Percentiles rank a stretch among this genome's conserved stretches.
phyloP scores from a whole-genome alignment of 1,140 invertebrate genomes.

The Bombus balteatus region DNA sequence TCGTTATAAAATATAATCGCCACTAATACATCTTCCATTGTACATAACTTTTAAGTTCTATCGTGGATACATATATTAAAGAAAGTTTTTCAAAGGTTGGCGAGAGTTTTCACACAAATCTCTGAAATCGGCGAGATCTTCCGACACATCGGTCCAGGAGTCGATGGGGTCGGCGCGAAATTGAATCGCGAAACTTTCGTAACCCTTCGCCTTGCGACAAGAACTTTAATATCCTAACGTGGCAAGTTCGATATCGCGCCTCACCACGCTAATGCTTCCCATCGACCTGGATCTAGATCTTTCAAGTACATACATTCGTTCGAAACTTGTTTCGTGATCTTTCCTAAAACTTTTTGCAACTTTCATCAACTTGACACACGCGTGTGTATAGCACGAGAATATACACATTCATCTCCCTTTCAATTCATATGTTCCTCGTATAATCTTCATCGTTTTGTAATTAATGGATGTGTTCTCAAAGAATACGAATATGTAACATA shows the following conservation, averaged over 20 bases:
- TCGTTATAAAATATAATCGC: neutral
- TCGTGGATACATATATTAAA: neutral
- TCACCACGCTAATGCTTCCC: constrained; percentile 41
- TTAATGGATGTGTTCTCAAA: neutral
- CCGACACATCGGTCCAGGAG: neutral
- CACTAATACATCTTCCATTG: neutral
- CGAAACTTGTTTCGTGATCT: constrained; percentile 20
- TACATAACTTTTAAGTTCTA: neutral
- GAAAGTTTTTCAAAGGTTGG: constrained; percentile 11
- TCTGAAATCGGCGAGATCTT: neutral
- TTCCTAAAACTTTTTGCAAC: neutral
- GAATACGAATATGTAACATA: neutral
- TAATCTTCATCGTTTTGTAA: neutral
- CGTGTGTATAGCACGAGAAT: neutral
- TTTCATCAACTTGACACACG: neutral
- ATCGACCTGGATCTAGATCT: constrained; percentile 39
- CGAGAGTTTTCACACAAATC: constrained; percentile 40
- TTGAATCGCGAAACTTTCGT: constrained; percentile 53
- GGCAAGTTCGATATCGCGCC: constrained; percentile 37
- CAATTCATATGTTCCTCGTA: neutral
- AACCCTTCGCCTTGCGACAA: neutral
- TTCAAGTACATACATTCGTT: neutral
- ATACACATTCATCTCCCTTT: neutral
- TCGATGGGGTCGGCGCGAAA: constrained; percentile 6
- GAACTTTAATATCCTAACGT: constrained; percentile 54